phyloP scores from a whole-genome alignment of 2,113 vertebrate genomes.

The Prolemur simus region DNA sequence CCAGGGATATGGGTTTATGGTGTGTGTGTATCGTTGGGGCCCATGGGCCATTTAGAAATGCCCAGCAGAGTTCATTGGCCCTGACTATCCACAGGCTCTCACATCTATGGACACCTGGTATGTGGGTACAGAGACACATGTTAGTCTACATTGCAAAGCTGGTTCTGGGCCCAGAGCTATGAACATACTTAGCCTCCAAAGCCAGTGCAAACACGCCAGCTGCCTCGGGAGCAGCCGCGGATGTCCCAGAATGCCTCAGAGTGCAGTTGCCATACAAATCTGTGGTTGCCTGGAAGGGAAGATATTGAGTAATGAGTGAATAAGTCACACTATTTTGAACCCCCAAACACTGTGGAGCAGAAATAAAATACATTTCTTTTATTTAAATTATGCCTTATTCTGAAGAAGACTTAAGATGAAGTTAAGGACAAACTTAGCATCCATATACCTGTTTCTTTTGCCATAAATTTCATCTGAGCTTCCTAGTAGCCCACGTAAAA shows the following conservation, averaged over 20 bases:
- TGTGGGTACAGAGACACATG: not conserved
- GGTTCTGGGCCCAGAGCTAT: not conserved
- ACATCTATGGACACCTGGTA: not conserved
- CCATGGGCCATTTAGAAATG: not conserved
- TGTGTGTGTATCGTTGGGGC: not conserved
- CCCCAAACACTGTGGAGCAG: not conserved
- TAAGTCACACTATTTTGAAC: not conserved
- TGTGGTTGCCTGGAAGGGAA: conserved; percentile 92
- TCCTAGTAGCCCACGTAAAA: conserved; percentile 3
- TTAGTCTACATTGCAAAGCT: not conserved
- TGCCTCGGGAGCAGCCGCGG: conserved; percentile 97
- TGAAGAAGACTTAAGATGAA: conserved; percentile 14
- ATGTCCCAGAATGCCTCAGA: conserved; percentile 97
- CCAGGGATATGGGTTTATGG: not conserved
- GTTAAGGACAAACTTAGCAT: not conserved
- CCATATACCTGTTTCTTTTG: not conserved
- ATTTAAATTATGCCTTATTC: not conserved
- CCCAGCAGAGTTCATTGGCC: not conserved
- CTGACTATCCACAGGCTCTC: not conserved
- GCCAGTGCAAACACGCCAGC: conserved; percentile 98
- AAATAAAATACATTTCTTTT: not conserved
- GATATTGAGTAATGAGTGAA: conserved; percentile 51
- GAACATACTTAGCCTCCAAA: conserved; percentile 97
- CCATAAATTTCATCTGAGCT: not conserved
- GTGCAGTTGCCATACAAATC: conserved; percentile 99